Base-by-base conservation (phyloP, 2,888 invertebrate genomes). In the Hedychridium roseum region DNA sequence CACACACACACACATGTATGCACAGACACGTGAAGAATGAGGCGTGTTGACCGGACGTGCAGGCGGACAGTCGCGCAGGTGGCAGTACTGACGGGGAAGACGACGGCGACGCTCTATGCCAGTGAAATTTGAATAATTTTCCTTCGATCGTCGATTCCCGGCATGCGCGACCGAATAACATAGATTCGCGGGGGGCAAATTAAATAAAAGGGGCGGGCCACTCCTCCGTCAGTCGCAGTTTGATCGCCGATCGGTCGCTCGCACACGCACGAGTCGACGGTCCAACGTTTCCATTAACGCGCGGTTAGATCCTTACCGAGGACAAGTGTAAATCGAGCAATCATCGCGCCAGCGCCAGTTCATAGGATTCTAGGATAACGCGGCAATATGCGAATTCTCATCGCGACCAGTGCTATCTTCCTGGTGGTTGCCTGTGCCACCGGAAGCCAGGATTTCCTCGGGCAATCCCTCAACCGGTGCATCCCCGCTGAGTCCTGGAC, bases 401-500 rank as follows among this genome's bases (percentile, higher is more conserved):
- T 52, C 51, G 64, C 68, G 54, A 56, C 65, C 37, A 59, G 62
- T 45, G 50, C 70, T 2, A 38, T 73, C 2, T 17, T 55, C 28
- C 36, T 63, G 32, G 6, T 91, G 63, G 83, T 87, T n/a, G n/a
- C n/a, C n/a, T n/a, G n/a, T n/a, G n/a, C n/a, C n/a, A n/a, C n/a
- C n/a, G n/a, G n/a, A 17, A 60, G 63, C 12, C 64, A 68, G 44
- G 75, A 77, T 47, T 72, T 76, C 32, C 61, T 79, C 6, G 62
- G 68, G 0, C 68, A 62, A 27, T 70, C 76, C 1, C 45, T 91
- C 66, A 86, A 87, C 80, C 87, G 87, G 74, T 92, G 92, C 81
- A 85, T 88, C 73, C 82, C 83, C 61, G 83, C 84, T 36, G 84
- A 85, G 51, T 85, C 86, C 4, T 87, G 90, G 76, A 84, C 86